Evolutionary conservation across 2,113 vertebrate species (phyloP).

Genomic region (Calyptomena viridis): DNA sequence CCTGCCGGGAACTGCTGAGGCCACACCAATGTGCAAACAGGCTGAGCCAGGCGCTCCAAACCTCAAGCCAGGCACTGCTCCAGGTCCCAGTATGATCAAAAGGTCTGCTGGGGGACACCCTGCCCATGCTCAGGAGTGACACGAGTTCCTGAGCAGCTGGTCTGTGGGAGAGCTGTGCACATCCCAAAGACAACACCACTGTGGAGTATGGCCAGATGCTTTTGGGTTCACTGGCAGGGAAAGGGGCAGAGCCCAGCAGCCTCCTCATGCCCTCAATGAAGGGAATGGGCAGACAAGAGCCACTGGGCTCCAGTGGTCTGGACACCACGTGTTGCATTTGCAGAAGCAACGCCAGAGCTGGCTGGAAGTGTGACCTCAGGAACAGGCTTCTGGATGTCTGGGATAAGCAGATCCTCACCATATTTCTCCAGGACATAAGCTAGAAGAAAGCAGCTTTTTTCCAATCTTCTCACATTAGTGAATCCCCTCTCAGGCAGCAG

Average conservation of each 20-base stretch:
- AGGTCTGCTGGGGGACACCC: background rate
- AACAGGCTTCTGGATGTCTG: background rate
- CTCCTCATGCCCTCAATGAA: background rate
- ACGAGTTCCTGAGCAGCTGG: background rate
- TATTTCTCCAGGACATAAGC: background rate
- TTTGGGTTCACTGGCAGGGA: background rate
- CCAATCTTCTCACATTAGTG: background rate
- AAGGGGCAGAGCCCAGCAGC: background rate
- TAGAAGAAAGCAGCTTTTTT: background rate
- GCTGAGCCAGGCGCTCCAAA: background rate
- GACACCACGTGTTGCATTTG: fast-evolving
- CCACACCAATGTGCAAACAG: background rate
- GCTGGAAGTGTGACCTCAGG: background rate
- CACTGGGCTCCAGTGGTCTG: background rate
- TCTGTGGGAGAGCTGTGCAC: background rate
- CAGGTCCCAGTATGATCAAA: background rate
- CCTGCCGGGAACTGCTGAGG: background rate
- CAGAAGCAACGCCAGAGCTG: background rate
- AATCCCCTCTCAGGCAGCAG: background rate
- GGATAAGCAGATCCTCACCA: background rate
- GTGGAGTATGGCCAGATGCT: background rate
- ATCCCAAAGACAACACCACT: background rate
- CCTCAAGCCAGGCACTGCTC: constrained; percentile 21
- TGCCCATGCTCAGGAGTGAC: background rate
- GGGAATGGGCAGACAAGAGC: fast-evolving